These are phyloP conservation scores for Drosophila quinaria DNA, from an alignment of 2,888 invertebrate genomes.

Conservation along the genomic window DNA sequence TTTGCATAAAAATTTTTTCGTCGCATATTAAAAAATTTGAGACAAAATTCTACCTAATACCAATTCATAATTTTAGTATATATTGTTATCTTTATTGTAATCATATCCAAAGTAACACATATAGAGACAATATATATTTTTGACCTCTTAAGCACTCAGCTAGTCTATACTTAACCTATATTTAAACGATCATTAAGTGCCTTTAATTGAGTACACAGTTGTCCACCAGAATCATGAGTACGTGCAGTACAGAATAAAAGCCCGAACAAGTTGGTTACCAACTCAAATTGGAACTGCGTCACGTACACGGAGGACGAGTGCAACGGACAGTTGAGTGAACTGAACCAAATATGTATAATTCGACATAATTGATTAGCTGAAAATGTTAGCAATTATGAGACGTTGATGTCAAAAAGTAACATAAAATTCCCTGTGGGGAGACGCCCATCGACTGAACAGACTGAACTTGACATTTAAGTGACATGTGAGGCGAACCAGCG, in stretches of 20 bases:
- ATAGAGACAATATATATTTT: not conserved
- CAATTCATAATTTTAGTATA: too few species aligned
- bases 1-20: too few species aligned
- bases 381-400: conserved; percentile 58
- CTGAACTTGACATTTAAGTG: conserved; percentile 77
- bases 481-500: conserved; percentile 48
- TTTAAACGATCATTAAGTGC: conserved; percentile 45
- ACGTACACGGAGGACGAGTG: conserved; percentile 30
- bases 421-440: conserved; percentile 43
- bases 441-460: conserved; percentile 13
- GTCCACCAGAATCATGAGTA: conserved; percentile 7
- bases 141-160: not conserved
- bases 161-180: conserved; percentile 22
- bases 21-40: too few species aligned
- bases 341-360: conserved; percentile 55
- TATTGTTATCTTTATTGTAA: not conserved
- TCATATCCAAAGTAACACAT: not conserved
- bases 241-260: not conserved
- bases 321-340: conserved; percentile 23
- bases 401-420: conserved; percentile 44
- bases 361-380: conserved; percentile 66
- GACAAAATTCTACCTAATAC: not conserved
- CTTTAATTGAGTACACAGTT: conserved; percentile 37
- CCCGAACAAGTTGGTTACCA: conserved; percentile 22
- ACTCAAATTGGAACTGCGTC: conserved; percentile 30